Conservation (phyloP, 2,888 invertebrate genomes). For the Eilema griseolum region DNA sequence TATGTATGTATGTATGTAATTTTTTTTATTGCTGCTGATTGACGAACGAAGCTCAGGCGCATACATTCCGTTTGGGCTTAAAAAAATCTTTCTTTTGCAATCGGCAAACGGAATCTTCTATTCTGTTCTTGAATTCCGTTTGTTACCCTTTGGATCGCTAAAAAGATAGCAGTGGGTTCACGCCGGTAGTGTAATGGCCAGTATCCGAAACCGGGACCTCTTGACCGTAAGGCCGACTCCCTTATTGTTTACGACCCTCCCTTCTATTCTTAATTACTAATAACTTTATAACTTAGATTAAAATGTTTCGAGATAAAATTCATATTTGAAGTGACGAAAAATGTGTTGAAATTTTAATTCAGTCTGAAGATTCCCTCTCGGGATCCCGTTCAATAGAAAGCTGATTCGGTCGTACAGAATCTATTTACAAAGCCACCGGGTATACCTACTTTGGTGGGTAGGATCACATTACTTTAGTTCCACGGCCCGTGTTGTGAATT, state of each 20-base stretch:
- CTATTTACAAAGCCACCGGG: background rate
- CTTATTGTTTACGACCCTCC: background rate
- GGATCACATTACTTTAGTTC: background rate
- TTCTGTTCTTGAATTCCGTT: too few species aligned
- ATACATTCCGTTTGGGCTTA: too few species aligned
- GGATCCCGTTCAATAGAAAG: conserved; percentile 1
- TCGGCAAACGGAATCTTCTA: too few species aligned
- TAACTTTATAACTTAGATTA: background rate
- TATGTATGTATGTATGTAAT: too few species aligned
- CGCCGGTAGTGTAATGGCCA: too few species aligned
- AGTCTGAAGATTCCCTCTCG: background rate
- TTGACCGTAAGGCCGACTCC: too few species aligned
- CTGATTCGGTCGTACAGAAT: background rate
- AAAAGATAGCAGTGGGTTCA: too few species aligned
- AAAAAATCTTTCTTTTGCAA: too few species aligned
- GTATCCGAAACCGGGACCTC: too few species aligned
- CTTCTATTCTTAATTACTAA: background rate
- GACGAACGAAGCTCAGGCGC: too few species aligned
- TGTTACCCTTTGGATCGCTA: too few species aligned
- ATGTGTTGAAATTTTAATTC: background rate
- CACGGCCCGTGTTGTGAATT: background rate
- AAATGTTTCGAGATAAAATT: background rate
- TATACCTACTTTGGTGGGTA: background rate
- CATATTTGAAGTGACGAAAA: background rate
- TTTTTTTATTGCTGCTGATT: too few species aligned